A percentile compares a stretch with the other conserved stretches of the same genome.
These are phyloP conservation scores for Nowickia ferox DNA, from an alignment of 2,888 invertebrate genomes.

Conservation along the genomic window DNA sequence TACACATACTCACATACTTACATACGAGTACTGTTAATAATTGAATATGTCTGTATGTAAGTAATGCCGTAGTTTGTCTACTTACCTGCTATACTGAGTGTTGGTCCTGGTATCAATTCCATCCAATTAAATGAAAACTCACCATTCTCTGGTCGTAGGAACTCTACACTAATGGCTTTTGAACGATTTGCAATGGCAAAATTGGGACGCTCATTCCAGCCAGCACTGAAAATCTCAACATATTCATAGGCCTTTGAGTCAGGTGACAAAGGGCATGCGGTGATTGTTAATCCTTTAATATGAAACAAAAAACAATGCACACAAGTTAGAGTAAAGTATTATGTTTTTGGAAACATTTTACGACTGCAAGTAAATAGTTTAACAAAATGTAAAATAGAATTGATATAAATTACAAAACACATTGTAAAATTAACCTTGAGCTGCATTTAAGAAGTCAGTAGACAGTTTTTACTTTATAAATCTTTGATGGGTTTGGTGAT, in stretches of 20 bases:
- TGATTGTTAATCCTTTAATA: slow-evolving; percentile 83
- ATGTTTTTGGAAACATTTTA: not conserved
- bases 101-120: slow-evolving; percentile 87
- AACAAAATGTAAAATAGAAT: not conserved
- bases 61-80: not conserved
- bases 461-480: not conserved
- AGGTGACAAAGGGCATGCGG: slow-evolving; percentile 85
- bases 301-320: not conserved
- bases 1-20: not conserved
- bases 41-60: not conserved
- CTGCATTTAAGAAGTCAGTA: slow-evolving; percentile 1
- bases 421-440: not conserved
- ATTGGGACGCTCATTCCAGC: slow-evolving; percentile 88
- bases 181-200: slow-evolving; percentile 85
- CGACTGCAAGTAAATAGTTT: not conserved
- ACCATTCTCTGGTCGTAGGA: slow-evolving; percentile 89
- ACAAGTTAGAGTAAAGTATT: not conserved
- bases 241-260: slow-evolving; percentile 85
- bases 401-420: slow-evolving; percentile 24
- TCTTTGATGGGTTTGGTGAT: no score
- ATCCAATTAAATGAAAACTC: slow-evolving; percentile 92
- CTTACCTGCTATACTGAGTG: slow-evolving; percentile 83
- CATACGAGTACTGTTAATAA: not conserved
- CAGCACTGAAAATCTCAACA: slow-evolving; percentile 93
- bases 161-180: slow-evolving; percentile 90